phyloP scores from a whole-genome alignment of 2,888 invertebrate species.

The Lasioglossum pauxillum region DNA sequence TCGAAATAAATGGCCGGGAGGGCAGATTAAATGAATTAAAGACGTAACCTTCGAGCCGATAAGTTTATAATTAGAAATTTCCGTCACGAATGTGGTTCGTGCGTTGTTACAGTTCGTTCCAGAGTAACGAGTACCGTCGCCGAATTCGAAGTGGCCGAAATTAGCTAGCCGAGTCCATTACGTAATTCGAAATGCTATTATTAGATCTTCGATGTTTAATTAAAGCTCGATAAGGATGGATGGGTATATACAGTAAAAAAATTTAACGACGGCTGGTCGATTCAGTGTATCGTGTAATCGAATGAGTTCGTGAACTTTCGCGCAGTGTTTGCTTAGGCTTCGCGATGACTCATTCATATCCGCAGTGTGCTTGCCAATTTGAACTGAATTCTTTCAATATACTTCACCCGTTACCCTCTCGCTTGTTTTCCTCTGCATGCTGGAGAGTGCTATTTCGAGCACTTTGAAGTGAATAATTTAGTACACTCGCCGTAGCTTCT shows the following conservation, averaged over 20 bases:
- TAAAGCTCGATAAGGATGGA: constrained; percentile 1
- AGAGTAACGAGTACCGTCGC: constrained; percentile 19
- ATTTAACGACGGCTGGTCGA: constrained; percentile 18
- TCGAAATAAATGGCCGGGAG: neutral
- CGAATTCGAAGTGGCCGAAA: constrained; percentile 28
- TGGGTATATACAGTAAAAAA: constrained; percentile 21
- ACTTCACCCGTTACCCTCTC: neutral
- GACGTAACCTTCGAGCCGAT: constrained; percentile 23
- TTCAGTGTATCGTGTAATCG: constrained; percentile 12
- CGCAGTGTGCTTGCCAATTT: too few relatives aligned
- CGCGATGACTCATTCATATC: neutral
- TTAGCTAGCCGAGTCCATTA: constrained; percentile 32
- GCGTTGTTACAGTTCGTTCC: constrained; percentile 30
- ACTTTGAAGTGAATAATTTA: neutral
- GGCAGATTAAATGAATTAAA: neutral
- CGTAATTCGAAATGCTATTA: constrained; percentile 37
- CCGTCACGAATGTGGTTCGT: constrained; percentile 36
- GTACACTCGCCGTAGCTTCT: neutral
- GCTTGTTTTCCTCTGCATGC: neutral
- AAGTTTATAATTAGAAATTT: constrained; percentile 53
- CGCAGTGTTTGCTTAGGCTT: constrained; percentile 35
- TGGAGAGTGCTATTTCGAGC: neutral
- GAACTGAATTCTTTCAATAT: neutral
- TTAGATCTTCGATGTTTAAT: constrained; percentile 46
- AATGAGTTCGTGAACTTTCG: constrained; percentile 38